Evolutionary conservation across 2,113 vertebrate species (phyloP).

Genomic region (Chionomys nivalis): DNA sequence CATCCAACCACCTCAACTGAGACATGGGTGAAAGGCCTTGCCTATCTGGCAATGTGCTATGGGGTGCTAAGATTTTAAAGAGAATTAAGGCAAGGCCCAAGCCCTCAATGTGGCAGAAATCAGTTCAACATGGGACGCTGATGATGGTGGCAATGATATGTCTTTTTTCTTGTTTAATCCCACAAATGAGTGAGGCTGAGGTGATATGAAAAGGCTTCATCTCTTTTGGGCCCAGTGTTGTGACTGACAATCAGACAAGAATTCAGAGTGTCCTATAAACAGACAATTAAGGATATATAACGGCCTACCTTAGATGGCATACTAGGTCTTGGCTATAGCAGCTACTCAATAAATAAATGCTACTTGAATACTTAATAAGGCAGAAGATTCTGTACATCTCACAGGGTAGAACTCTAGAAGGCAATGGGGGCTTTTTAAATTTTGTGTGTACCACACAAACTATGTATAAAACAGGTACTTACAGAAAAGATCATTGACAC

Average conservation of each 20-base stretch:
- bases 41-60: background rate
- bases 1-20: slow-evolving; percentile 2
- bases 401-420: background rate
- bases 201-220: background rate
- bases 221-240: background rate
- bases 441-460: background rate
- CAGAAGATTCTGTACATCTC: background rate
- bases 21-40: background rate
- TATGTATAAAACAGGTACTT: background rate
- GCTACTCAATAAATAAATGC: background rate
- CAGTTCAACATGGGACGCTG: background rate
- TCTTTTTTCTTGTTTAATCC: background rate
- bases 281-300: background rate
- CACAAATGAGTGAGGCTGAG: background rate
- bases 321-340: background rate
- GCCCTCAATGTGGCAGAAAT: background rate
- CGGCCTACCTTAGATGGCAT: background rate
- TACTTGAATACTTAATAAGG: slow-evolving; percentile 3
- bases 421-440: background rate
- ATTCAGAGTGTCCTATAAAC: background rate
- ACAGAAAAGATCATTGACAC: background rate
- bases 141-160: background rate
- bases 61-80: background rate
- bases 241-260: background rate
- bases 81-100: slow-evolving; percentile 5